Conservation (phyloP, 2,888 invertebrate species). For the Falcaria lacertinaria region DNA sequence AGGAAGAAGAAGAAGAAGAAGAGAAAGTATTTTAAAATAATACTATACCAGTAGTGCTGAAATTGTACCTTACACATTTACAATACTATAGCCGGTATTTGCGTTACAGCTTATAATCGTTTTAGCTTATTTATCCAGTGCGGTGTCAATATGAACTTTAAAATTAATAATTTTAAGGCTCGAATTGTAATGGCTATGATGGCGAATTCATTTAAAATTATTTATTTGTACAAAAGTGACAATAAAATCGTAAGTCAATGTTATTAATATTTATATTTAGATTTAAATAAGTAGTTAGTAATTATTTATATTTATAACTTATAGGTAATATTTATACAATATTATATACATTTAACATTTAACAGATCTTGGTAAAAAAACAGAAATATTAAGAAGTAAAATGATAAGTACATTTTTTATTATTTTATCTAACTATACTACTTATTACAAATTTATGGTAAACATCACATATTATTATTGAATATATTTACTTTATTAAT, state of each 20-base stretch:
- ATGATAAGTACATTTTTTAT: constrained; percentile 9
- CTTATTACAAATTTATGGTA: constrained; percentile 59
- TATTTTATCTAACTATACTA: constrained; percentile 17
- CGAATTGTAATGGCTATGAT: constrained; percentile 12
- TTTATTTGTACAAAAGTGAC: background rate
- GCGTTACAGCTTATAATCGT: too few relatives aligned
- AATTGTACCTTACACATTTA: too few relatives aligned
- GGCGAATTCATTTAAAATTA: background rate
- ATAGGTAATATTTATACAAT: constrained; percentile 47
- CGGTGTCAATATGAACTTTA: too few relatives aligned
- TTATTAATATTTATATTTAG: background rate
- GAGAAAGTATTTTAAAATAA: too few relatives aligned
- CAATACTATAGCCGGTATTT: too few relatives aligned
- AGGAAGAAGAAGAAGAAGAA: too few relatives aligned
- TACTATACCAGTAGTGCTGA: too few relatives aligned
- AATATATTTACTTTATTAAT: background rate
- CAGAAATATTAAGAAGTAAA: constrained; percentile 22
- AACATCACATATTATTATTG: constrained; percentile 42
- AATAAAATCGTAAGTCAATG: background rate
- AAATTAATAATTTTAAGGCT: constrained; percentile 14
- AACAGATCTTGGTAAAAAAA: constrained; percentile 55
- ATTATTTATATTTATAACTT: constrained; percentile 32
- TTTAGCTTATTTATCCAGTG: too few relatives aligned
- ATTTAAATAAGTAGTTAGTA: constrained; percentile 21
- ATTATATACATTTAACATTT: constrained; percentile 53